Base-by-base conservation (phyloP, 2,888 invertebrate species). In the Lumbricus terrestris region DNA sequence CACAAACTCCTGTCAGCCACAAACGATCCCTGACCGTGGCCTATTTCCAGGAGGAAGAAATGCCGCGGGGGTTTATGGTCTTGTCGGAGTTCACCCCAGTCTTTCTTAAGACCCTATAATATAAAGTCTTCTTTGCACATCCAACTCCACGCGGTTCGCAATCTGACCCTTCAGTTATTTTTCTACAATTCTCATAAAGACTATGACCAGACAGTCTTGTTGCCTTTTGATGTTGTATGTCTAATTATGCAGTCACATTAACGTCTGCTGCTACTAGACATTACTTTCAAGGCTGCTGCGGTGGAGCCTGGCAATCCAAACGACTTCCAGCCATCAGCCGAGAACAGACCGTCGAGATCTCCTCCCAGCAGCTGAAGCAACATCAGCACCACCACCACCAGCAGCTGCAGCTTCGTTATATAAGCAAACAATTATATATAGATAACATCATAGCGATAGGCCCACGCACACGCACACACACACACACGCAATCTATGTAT, bases 341-440 rank as follows among this genome's bases (percentile, higher is more conserved):
- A 20, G 69, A 69, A n/a, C 69, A n/a, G 69, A 11, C 69, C 69
- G 69, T n/a, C n/a, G n/a, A n/a, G n/a, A n/a, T n/a, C 29, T 29
- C 69, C 69, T n/a, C n/a, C n/a, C n/a, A n/a, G n/a, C 69, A n/a
- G 69, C 69, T n/a, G 69, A 69, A 69, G 69, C 69, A 69, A n/a
- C 47, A 40, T n/a, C 40, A 40, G 40, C 40, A 11, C 4, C 47
- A 47, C 20, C 18, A 47, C 2, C 42, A 42, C 20, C 47, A 69
- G 5, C 16, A 69, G n/a, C 29, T n/a, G 69, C 69, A 69, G 13
- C 69, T n/a, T 29, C 69, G 29, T 69, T 29, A n/a, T 69, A n/a
- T 69, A 69, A 69, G 69, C 69, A 69, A 69, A 69, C 69, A 69
- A 69, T 69, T 69, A 69, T 69, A n/a, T n/a, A 69, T n/a, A 69